These are phyloP conservation scores for Synaphobranchus kaupii DNA, from an alignment of 2,797 vertebrate genomes.

Conservation along the genomic window DNA sequence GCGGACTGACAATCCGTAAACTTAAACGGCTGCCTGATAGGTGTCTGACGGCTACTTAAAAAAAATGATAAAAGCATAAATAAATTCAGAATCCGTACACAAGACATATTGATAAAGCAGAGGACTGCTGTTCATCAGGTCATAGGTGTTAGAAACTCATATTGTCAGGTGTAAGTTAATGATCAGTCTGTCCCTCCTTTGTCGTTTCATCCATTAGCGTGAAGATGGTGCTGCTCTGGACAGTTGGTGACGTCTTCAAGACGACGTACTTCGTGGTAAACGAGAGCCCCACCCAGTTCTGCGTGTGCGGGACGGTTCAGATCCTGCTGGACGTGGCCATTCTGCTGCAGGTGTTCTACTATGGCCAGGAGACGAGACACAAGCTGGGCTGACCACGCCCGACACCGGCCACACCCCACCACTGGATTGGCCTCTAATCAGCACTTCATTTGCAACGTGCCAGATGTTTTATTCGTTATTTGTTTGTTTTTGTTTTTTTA, in stretches of 20 bases:
- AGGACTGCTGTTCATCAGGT: neutral
- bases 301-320: conserved; percentile 74
- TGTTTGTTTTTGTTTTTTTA: neutral
- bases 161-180: neutral
- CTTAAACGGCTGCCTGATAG: neutral
- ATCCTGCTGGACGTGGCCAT: conserved; percentile 77
- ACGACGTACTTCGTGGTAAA: conserved; percentile 79
- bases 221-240: conserved; percentile 84
- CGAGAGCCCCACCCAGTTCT: conserved; percentile 77
- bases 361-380: conserved; percentile 60
- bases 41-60: neutral
- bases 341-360: conserved; percentile 76
- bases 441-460: neutral
- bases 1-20: no score
- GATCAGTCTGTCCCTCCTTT: neutral
- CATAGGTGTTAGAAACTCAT: neutral
- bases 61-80: neutral
- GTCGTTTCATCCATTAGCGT: conserved; percentile 58
- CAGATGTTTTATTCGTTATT: neutral
- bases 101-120: neutral
- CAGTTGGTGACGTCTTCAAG: conserved; percentile 78
- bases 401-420: neutral
- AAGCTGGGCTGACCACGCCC: conserved; percentile 66
- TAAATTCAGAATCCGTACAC: neutral
- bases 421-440: neutral